Base-by-base conservation (phyloP, 2,888 invertebrate species). In the Eueremaeus valkanovi region DNA sequence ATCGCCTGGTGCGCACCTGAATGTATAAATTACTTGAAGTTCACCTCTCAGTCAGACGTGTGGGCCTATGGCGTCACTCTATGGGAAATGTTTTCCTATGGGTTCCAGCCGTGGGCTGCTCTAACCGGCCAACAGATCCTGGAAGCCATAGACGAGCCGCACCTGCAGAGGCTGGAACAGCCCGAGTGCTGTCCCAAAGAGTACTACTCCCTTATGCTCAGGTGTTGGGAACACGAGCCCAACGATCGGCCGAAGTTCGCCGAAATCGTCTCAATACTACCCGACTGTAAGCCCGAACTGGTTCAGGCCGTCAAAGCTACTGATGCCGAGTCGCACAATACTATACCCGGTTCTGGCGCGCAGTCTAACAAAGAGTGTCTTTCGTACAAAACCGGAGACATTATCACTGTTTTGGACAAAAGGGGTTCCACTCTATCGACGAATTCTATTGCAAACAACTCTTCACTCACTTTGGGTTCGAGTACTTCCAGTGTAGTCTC, bases 51-150 rank as follows among this genome's bases (percentile, higher is more conserved):
- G 8, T 95, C 95, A 75, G 99, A 99, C 83, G 95, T 97, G 0
- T 99, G 98, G 98, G 95, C 98, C 0, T 99, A 91, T 83, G 98
- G 93, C 3, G 94, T 97, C 0, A 95, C 96, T n/a, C 86, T 99
- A 0, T 99, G 98, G 98, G 99, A 99, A 84, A 94, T 98, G 93
- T 99, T 98, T 84, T 94, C 95, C 0, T 98, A 97, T 82, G 98
- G 98, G 0, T 94, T 95, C 83, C 96, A 97, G 84, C 99, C 99
- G 0, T 99, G 98, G 98, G 92, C 93, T 0, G 95, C 94, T 0
- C 87, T 94, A 73, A 95, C 93, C 0, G 94, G 94, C 0, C 91
- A 93, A 79, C 94, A 96, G 83, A 98, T 98, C 79, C 85, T 98
- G 6, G 95, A 95, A 84, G 92, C 95, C 6, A 95, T 98, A 76